phyloP scores from a whole-genome alignment of 2,888 invertebrate genomes.

The Agrotis exclamationis region DNA sequence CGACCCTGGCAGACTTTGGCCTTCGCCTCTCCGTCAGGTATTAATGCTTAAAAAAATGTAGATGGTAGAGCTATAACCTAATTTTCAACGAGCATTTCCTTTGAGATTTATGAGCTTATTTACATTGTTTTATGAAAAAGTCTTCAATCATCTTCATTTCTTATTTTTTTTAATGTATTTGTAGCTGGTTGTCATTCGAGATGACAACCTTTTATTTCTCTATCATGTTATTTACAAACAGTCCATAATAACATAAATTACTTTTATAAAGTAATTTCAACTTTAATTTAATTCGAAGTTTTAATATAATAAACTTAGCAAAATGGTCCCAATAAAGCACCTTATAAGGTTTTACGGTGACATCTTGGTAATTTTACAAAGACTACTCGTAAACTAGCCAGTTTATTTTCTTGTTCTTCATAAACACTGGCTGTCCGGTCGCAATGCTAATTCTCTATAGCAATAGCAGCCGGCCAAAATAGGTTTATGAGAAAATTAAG shows the following conservation, averaged over 20 bases:
- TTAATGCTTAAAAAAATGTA: no score
- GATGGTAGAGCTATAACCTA: no score
- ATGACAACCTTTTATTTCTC: constrained; percentile 6
- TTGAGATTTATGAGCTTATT: no score
- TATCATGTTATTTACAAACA: constrained; percentile 6
- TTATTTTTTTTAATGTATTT: no score
- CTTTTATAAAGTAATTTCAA: constrained; percentile 15
- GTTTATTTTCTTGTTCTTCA: constrained; percentile 45
- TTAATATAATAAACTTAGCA: constrained; percentile 25
- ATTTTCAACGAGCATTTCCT: no score
- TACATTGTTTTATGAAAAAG: no score
- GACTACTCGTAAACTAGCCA: constrained; percentile 35
- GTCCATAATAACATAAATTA: no score
- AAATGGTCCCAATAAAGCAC: constrained; percentile 33
- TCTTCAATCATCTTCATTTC: no score
- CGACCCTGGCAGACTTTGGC: no score
- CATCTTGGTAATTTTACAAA: constrained; percentile 53
- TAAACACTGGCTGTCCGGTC: constrained; percentile 5
- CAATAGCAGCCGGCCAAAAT: constrained; percentile 35
- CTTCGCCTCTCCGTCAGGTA: no score
- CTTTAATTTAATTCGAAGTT: constrained; percentile 22
- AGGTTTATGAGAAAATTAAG: constrained; percentile 39
- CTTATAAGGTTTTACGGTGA: constrained; percentile 52
- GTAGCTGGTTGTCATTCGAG: no score
- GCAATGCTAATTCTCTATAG: constrained; percentile 31